phyloP scores from a whole-genome alignment of 2,113 vertebrate genomes.

The Perca flavescens region DNA sequence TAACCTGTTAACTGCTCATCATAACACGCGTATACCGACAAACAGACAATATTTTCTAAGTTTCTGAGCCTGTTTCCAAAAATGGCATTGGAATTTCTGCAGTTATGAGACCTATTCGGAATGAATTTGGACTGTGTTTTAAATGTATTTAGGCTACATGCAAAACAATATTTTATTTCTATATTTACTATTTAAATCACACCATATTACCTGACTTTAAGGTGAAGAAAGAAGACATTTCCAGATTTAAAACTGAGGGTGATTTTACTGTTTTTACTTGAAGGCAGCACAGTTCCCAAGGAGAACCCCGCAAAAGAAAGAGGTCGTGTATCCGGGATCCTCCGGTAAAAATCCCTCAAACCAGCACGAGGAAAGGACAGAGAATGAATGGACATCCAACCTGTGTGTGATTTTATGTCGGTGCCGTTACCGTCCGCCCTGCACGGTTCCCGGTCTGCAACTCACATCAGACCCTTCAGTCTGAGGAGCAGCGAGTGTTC shows the following conservation, averaged over 20 bases:
- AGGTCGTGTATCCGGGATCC: conserved; percentile 54
- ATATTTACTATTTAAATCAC: too few species aligned
- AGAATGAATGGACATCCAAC: neutral
- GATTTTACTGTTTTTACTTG: neutral
- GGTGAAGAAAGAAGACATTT: neutral
- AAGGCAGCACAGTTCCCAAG: conserved; percentile 76
- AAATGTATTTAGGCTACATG: too few species aligned
- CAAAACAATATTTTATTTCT: too few species aligned
- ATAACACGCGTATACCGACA: too few species aligned
- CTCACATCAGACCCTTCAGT: neutral
- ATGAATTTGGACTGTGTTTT: too few species aligned
- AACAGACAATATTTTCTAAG: neutral
- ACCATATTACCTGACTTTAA: neutral
- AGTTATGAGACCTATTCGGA: too few species aligned
- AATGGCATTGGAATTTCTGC: neutral
- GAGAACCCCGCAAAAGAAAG: conserved; percentile 71
- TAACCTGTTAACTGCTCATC: neutral
- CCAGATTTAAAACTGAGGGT: accelerated
- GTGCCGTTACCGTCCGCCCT: neutral
- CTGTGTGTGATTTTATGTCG: neutral
- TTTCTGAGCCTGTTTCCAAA: neutral
- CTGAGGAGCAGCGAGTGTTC: conserved; percentile 14
- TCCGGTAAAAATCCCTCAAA: conserved; percentile 29
- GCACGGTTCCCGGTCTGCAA: neutral
- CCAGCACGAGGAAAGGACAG: neutral